Conservation (phyloP, 1,140 invertebrate species). For the Hypothenemus hampei region DNA sequence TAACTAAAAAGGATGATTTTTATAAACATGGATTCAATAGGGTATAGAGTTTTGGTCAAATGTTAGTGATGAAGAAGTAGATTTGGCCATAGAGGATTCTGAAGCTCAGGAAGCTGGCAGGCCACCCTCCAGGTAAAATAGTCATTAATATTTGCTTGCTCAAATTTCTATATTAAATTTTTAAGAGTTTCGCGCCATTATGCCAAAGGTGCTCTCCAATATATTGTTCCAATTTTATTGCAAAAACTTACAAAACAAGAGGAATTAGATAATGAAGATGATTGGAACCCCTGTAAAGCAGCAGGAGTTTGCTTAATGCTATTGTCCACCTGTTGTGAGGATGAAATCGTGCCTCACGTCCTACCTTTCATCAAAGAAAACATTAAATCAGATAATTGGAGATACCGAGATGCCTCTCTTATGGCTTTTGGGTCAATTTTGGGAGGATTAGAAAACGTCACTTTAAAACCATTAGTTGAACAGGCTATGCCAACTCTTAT, state of each 20-base stretch:
- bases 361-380: constrained; percentile 95
- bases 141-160: background rate
- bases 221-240: constrained; percentile 90
- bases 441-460: constrained; percentile 83
- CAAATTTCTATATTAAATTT: background rate
- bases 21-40: constrained; percentile 1
- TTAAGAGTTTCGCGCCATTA: constrained; percentile 37
- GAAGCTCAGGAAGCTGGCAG: constrained; percentile 89
- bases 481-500: constrained; percentile 95
- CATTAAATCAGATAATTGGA: constrained; percentile 92
- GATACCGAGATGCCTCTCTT: constrained; percentile 92
- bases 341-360: constrained; percentile 92
- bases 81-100: constrained; percentile 89
- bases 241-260: constrained; percentile 94
- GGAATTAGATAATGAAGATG: constrained; percentile 93
- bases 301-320: constrained; percentile 99
- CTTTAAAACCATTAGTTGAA: constrained; percentile 89
- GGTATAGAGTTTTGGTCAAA: constrained; percentile 99
- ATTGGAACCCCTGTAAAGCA: constrained; percentile 99
- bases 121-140: constrained; percentile 63
- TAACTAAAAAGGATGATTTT: constrained; percentile 65
- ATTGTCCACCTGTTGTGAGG: constrained; percentile 93
- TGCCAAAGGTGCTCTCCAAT: constrained; percentile 76
- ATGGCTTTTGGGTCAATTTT: constrained; percentile 99
- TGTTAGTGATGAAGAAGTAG: constrained; percentile 98